These are phyloP conservation scores for Aleiodes sp. DNA, from an alignment of 1,140 invertebrate species.

Conservation along the genomic window DNA sequence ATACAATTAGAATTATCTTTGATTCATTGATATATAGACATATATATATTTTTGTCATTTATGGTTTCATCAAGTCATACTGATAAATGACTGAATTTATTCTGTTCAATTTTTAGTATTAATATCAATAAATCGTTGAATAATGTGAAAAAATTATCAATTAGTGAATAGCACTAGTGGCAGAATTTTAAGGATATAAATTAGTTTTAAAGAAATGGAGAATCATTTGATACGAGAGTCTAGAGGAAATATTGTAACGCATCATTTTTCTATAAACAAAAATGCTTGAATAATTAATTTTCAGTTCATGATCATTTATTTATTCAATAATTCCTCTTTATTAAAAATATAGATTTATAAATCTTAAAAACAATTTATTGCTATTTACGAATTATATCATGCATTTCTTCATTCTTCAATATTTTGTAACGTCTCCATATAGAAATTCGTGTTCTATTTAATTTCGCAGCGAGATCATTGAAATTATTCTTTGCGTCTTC, in stretches of 20 bases:
- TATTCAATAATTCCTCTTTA: neutral
- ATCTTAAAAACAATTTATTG: neutral
- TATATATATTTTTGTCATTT: neutral
- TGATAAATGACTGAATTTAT: conserved; percentile 16
- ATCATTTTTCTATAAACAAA: conserved; percentile 42
- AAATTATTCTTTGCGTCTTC: conserved; percentile 41
- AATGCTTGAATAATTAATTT: conserved; percentile 38
- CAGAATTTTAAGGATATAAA: neutral
- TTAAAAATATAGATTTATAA: neutral
- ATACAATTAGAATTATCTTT: neutral
- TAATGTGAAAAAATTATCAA: conserved; percentile 10
- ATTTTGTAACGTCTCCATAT: conserved; percentile 46
- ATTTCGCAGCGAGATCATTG: conserved; percentile 46
- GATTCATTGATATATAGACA: neutral
- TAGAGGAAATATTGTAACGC: conserved; percentile 30
- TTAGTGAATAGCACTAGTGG: neutral
- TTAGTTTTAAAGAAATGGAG: neutral
- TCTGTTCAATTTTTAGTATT: neutral
- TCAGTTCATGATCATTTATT: neutral
- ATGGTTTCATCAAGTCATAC: conserved; percentile 1
- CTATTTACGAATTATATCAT: neutral
- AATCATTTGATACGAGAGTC: neutral
- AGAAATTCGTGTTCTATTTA: conserved; percentile 53
- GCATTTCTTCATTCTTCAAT: neutral
- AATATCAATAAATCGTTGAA: neutral